These are phyloP conservation scores for Bagarius yarrelli DNA, from an alignment of 2,113 vertebrate genomes.

Conservation along the genomic window DNA sequence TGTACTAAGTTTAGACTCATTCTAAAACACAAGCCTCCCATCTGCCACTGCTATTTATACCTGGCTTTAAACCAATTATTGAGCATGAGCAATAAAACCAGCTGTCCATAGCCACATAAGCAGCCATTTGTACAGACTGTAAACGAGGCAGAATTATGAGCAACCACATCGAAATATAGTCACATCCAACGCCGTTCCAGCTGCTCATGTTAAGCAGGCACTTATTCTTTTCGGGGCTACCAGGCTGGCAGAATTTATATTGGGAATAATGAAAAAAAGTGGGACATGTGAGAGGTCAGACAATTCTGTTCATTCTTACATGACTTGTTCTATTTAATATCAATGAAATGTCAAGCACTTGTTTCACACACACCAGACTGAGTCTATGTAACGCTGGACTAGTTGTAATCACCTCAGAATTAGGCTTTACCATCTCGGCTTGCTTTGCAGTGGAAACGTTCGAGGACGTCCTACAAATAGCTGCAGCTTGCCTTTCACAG, in stretches of 20 bases:
- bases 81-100: conserved; percentile 41
- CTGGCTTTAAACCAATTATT: conserved; percentile 38
- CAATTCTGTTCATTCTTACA: not conserved
- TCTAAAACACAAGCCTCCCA: conserved; percentile 21
- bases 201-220: not conserved
- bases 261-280: not conserved
- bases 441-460: conserved; percentile 7
- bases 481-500: not conserved
- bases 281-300: not conserved
- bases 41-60: conserved; percentile 38
- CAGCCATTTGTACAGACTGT: conserved; percentile 13
- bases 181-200: not conserved
- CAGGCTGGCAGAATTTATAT: not conserved
- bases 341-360: not conserved
- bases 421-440: not conserved
- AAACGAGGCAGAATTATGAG: conserved; percentile 21
- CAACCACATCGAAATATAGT: conserved; percentile 9
- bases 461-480: not conserved
- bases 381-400: not conserved
- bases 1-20: not conserved
- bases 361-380: not conserved
- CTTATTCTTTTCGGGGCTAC: not conserved
- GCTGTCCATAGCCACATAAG: conserved; percentile 23
- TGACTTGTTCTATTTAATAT: not conserved
- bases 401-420: conserved; percentile 7